Evolutionary conservation across 2,888 invertebrate genomes (phyloP), one percentile per base, ranked within the genome.

Genomic region (Acronicta leporina): DNA sequence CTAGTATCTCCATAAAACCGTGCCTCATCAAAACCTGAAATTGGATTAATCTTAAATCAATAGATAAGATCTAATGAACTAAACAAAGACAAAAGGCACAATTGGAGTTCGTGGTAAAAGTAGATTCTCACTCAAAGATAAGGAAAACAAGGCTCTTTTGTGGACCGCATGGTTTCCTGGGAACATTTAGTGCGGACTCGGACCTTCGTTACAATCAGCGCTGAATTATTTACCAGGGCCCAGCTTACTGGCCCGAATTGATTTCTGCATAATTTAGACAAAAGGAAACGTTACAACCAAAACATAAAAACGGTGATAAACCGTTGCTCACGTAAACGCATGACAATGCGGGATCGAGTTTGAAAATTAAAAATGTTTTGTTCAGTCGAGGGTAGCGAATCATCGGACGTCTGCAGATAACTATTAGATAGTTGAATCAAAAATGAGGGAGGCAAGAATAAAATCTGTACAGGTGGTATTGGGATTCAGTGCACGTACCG

Each of bases 181-280:
- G 88, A 89, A 87, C 91, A 89, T 91, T 92, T 91, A 90, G 88
- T 87, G 79, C 83, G 84, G 83, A 79, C 80, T 85, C 86, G 87
- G 89, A 91, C 91, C 91, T 91, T 90, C 87, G 88, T 91, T 90
- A 91, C 92, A 92, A 89, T 92, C 89, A 89, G 83, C 86, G 82
- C 87, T 90, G 92, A 94, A 94, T 92, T 91, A 92, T 93, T 93
- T 91, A 92, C 88, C 84, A 86, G 81, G 77, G 83, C 82, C 87
- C 86, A 85, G 89, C 88, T 87, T 87, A 88, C 88, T 83, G 86
- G 83, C 77, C 86, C 83, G 90, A 90, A 92, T 92, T 90, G 92
- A 91, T 92, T 90, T 92, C 83, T 92, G 91, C 91, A 93, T 93
- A 93, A 92, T 92, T 92, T 88, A 92, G 77, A 83, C 81, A 82